Evolutionary conservation across 2,113 vertebrate genomes (phyloP), one percentile per base, ranked within the genome.

Genomic region (Gymnarchus niloticus): DNA sequence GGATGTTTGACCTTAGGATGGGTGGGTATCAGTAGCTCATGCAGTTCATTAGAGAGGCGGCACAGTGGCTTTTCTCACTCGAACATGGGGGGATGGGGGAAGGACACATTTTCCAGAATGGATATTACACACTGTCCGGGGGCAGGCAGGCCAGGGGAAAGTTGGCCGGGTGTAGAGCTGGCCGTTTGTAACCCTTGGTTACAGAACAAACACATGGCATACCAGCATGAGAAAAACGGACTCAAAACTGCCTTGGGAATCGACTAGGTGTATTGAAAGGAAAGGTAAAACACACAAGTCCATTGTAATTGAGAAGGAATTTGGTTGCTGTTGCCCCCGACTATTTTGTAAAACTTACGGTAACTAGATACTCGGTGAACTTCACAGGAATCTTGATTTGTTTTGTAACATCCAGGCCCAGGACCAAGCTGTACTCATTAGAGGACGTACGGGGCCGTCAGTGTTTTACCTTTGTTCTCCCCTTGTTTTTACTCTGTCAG

Each of bases 111-210:
- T 57, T 56, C 57, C 59, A 65, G 57, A 83, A 37, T 76, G 85
- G 59, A 80, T 86, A 48, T 86, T 61, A 65, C 85, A 51, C 54
- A 82, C 77, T 83, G 81, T 56, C 59, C 86, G 78, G 86, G 82
- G 82, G 85, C 86, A 87, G 90, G 88, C 61, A 41, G 88, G 57
- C 69, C 86, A 85, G 80, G 83, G 83, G 87, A 83, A 87, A 85
- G 78, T 88, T 91, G 86, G 88, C 87, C 84, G 57, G 49, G 73
- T 87, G 86, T 56, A n/a, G 85, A 57, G 78, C 86, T 89, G 88
- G 85, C 89, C 90, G 88, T 90, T 90, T 91, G 84, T 91, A 88
- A 89, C 89, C 89, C 87, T 83, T 91, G 86, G 90, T 89, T 87
- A 90, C 90, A 85, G 88, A 86, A 90, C 87, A 90, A 83, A 88